Evolutionary conservation across 2,113 vertebrate genomes (phyloP), one percentile per base, ranked within the genome.

Genomic region (Mola mola): DNA sequence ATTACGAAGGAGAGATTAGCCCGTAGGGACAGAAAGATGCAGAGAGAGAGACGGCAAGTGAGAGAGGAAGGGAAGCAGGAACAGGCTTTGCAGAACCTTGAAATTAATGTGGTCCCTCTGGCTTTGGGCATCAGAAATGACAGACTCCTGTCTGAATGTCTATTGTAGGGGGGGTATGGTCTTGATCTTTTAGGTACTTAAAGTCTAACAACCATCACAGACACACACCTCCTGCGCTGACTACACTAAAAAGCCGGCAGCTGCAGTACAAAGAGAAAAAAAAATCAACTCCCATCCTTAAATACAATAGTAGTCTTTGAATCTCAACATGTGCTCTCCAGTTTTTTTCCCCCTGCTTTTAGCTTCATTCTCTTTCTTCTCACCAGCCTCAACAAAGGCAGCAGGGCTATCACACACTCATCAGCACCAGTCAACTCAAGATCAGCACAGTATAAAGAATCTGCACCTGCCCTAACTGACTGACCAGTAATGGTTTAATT

Each of bases 1-100:
- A 92, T 90, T 91, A 91, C 77, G 50, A 91, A 79, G 78, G 77
- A 90, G 87, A 89, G 89, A 88, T 88, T 87, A 90, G 79, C 72
- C 87, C 82, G 59, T 22, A 68, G 83, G 66, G 77, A 42, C 36
- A 74, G 58, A 59, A 43, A 20, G 57, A 79, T 49, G 46, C 51
- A 65, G 43, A 20, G 19, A 62, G 33, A 11, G 47, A 78, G 17
- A 56, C 61, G 52, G 17, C 31, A 41, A 53, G 67, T 55, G 55
- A 33, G 55, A 65, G 59, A 72, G 70, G 40, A 47, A 74, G 48
- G 22, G 53, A 58, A 63, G 66, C 50, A 66, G 38, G 52, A 69
- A 64, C 33, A 48, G 67, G 52, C 64, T 47, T 70, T 66, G 76
- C 58, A 61, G 76, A 68, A 85, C 81, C 80, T 85, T 79, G 81